phyloP scores from a whole-genome alignment of 2,888 invertebrate genomes.

The Lepidocyrtinus sp. region DNA sequence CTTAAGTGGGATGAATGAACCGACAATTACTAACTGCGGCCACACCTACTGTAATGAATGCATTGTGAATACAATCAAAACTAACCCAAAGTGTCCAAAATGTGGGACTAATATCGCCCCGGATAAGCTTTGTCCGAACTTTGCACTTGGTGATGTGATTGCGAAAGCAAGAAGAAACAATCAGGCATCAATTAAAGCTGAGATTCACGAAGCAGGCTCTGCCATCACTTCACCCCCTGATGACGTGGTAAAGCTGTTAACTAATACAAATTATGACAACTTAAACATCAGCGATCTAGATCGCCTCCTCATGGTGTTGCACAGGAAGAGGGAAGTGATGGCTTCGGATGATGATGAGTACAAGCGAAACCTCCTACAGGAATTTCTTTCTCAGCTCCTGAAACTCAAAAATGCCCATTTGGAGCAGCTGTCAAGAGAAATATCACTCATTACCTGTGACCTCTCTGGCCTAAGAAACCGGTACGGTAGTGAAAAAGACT shows the following conservation, averaged over 20 bases:
- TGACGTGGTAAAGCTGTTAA: constrained; percentile 70
- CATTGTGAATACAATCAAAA: constrained; percentile 80
- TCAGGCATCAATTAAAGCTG: constrained; percentile 63
- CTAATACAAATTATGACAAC: constrained; percentile 76
- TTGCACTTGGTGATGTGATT: constrained; percentile 84
- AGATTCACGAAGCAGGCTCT: constrained; percentile 42
- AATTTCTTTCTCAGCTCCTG: constrained; percentile 85
- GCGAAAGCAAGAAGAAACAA: constrained; percentile 76
- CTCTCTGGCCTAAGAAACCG: constrained; percentile 79
- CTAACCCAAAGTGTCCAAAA: constrained; percentile 84
- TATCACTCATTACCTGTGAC: constrained; percentile 83
- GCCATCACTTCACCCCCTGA: constrained; percentile 72
- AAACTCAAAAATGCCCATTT: constrained; percentile 81
- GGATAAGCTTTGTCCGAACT: constrained; percentile 89
- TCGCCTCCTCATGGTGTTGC: constrained; percentile 84
- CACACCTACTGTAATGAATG: constrained; percentile 93
- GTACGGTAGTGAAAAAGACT: constrained; percentile 72
- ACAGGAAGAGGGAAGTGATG: constrained; percentile 83
- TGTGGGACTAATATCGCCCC: constrained; percentile 81
- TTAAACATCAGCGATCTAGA: constrained; percentile 86
- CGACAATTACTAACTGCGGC: constrained; percentile 92
- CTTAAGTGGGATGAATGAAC: constrained; percentile 90
- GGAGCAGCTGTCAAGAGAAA: constrained; percentile 80
- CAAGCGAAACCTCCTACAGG: constrained; percentile 86
- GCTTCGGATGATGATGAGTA: constrained; percentile 86